Evolutionary conservation across 2,888 invertebrate species (phyloP), one percentile per base, ranked within the genome.

Genomic region (Caenorhabditis afra): DNA sequence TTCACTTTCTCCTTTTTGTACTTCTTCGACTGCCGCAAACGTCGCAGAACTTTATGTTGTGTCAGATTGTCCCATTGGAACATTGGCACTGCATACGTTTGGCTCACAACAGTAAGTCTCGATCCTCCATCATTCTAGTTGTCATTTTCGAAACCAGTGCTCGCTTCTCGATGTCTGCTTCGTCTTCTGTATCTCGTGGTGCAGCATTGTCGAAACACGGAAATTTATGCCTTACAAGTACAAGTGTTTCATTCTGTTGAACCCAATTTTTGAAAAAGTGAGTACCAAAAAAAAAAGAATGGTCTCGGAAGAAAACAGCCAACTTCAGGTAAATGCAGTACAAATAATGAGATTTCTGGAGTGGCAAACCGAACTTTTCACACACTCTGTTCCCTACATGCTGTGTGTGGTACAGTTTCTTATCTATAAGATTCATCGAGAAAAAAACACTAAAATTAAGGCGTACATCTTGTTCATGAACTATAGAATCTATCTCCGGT

Each of bases 221-320:
- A 11, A 37, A 37, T 37, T 11, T 8, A 37, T 11, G 37, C 37
- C 41, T 8, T 59, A 59, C 8, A 58, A 59, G 20, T 16, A 37
- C 4, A 68, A 68, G 16, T 73, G 73, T 8, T 73, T 73, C 50
- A 49, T 73, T 1, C 22, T 73, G 10, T 8, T 73, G 11, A 73
- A 64, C 10, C 73, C 73, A 2, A 16, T 73, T 14, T 73, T 73
- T 22, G 57, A 61, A 14, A 47, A 22, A 20, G 71, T 71, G 22
- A 53, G 45, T n/a, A 29, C 10, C 1, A n/a, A 4, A 3, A 45
- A 29, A 57, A 23, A 4, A 16, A 7, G 39, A 50, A 7, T n/a
- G 23, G n/a, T n/a, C n/a, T n/a, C n/a, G n/a, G n/a, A n/a, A n/a
- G n/a, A n/a, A n/a, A n/a, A n/a, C n/a, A n/a, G n/a, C n/a, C n/a